Base-by-base conservation (phyloP, 1,140 invertebrate genomes). In the Macrotrachela quadricornifera region DNA sequence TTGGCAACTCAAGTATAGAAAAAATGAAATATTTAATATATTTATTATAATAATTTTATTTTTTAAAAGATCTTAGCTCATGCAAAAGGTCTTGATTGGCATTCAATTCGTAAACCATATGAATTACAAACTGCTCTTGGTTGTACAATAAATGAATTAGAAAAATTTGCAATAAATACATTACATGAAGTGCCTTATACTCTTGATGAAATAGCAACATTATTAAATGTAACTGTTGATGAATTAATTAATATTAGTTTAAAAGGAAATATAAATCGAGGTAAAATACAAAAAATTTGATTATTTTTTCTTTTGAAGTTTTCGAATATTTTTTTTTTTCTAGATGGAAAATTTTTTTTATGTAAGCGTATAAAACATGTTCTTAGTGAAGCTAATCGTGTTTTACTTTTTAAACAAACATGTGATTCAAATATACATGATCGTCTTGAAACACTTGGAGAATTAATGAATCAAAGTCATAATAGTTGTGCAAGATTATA, bases 401-500 rank as follows among this genome's bases (percentile, higher is more conserved):
- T 92, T 1, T 63, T 77, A 51, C 67, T 78, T 55, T 92, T 90
- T 64, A 74, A 78, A 59, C 63, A 72, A 37, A 69, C 78, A 12
- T 85, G 82, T 66, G 65, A 72, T 39, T 1, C 36, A 10, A 42
- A 10, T 51, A 48, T 40, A 55, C 57, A n/a, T 6, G 66, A 72
- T 51, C 73, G 73, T 53, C 59, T 82, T 1, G 52, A 70, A 18
- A 69, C 71, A 40, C 70, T 96, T 42, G 87, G 88, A 11, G 63
- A 71, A 47, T 71, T 96, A 8, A 94, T 99, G 87, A 78, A 77
- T 36, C 73, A 77, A 46, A 94, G 86, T 63, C 91, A 97, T 66
- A 63, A 72, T 1, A 92, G 85, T 63, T 77, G 92, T 30, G 72
- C 77, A 50, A 75, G 81, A 47, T 64, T 86, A 1, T 99, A 92